These are phyloP conservation scores for Lamprologus tigripictilis DNA, from an alignment of 2,113 vertebrate genomes.

Conservation along the genomic window DNA sequence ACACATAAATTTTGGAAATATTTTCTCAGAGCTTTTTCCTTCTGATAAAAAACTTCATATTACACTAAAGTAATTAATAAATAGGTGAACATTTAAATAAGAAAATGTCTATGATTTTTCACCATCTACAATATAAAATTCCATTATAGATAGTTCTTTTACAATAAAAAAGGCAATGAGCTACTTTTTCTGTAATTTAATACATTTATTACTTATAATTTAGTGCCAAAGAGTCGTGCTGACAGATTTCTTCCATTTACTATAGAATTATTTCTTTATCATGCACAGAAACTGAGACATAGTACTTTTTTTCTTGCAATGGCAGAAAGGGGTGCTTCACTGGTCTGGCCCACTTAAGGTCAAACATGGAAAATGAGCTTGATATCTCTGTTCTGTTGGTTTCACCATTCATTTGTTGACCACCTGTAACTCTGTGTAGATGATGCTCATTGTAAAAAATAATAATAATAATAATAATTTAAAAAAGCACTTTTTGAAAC, in stretches of 20 bases:
- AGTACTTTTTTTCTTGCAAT: not conserved
- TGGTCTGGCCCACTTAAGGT: not conserved
- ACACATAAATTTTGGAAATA: fast-evolving
- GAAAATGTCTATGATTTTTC: not conserved
- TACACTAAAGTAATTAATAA: not conserved
- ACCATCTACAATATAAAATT: not conserved
- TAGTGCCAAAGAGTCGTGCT: fast-evolving
- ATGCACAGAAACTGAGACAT: not conserved
- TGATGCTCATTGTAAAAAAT: not conserved
- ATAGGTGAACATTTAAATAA: not conserved
- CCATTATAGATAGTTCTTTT: not conserved
- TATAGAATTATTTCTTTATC: not conserved
- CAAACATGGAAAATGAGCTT: not conserved
- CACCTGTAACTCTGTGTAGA: not conserved
- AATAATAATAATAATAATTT: not conserved
- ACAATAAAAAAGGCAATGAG: not conserved
- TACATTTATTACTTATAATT: not conserved
- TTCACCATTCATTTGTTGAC: not conserved
- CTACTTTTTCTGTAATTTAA: not conserved
- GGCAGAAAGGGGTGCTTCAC: not conserved
- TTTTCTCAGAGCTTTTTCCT: not conserved
- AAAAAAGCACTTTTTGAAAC: not conserved
- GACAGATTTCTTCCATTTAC: not conserved
- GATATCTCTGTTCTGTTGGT: not conserved
- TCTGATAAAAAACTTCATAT: not conserved